Evolutionary conservation across 1,140 invertebrate species (phyloP), one percentile per base, ranked within the genome.

Genomic region (Nomia melanderi): DNA sequence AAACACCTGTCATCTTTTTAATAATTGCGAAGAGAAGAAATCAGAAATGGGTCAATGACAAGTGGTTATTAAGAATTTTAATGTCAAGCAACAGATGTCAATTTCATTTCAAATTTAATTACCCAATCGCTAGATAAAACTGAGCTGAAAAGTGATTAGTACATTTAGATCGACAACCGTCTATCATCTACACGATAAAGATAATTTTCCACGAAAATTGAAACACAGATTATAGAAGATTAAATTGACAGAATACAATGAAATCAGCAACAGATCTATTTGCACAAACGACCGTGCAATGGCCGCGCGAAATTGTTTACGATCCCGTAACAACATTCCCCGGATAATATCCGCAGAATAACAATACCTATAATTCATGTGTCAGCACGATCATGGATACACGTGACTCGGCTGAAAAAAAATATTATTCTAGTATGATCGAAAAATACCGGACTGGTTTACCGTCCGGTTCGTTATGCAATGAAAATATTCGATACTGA

Each of bases 391-490:
- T 14, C n/a, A 0, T 25, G 47, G 3, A 9, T 54, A n/a, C 47
- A n/a, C 60, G 31, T 0, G 3, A 23, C 20, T 6, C 31, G 7
- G 31, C 14, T 17, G 44, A 47, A 57, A 47, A 29, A 59, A 23
- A 57, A 66, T 50, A 57, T 75, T 75, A 67, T 64, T 75, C 63
- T 36, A 59, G 64, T 17, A 75, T 67, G 47, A 14, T 6, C 33
- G 53, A 75, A 67, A 67, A 67, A 39, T 57, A 27, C 5, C 33
- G 14, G 41, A 6, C 36, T 64, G 31, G 63, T 67, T 75, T 67
- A 29, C 63, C 23, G 33, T 29, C 2, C 31, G 0, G 64, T 67
- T 67, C 67, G 67, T 57, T 59, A 75, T 67, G 23, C 73, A 33
- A 7, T 2, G 29, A 41, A 75, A 75, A 75, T 44, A 75, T 66